Evolutionary conservation across 2,888 invertebrate species (phyloP).

Genomic region (Autographa pulchrina): DNA sequence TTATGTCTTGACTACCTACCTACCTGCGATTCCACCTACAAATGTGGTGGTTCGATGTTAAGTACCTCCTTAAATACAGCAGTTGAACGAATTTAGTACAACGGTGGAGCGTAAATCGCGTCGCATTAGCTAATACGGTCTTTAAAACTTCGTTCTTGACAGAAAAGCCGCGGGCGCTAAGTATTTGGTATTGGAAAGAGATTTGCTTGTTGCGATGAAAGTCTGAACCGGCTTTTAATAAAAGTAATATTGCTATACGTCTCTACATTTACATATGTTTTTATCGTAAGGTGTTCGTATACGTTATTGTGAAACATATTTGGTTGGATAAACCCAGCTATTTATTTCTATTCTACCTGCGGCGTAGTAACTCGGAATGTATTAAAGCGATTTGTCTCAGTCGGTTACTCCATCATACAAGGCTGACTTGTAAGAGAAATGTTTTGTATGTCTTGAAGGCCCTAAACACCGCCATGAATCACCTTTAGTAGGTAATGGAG

Average conservation of each 20-base stretch:
- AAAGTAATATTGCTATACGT: constrained; percentile 11
- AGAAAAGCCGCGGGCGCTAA: not conserved
- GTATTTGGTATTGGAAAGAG: constrained; percentile 2
- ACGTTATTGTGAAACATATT: constrained; percentile 34
- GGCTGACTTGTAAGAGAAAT: constrained; percentile 43
- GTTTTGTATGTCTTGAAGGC: constrained; percentile 70
- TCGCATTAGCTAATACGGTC: not conserved
- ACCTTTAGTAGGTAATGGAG: not conserved
- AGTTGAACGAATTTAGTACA: not conserved
- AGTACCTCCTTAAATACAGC: not conserved
- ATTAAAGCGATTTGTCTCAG: constrained; percentile 77
- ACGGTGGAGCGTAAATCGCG: not conserved
- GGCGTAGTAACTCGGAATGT: constrained; percentile 63
- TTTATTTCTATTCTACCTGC: constrained; percentile 63
- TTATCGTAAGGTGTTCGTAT: constrained; percentile 28
- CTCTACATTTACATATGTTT: not conserved
- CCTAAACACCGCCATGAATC: constrained; percentile 51
- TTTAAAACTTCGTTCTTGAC: not conserved
- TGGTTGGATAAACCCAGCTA: constrained; percentile 40
- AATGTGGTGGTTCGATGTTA: not conserved
- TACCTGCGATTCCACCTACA: not conserved
- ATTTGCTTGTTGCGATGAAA: not conserved
- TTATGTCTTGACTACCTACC: not conserved
- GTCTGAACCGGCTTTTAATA: constrained; percentile 21
- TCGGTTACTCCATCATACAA: constrained; percentile 67